Evolutionary conservation across 2,113 vertebrate species (phyloP), one percentile per base, ranked within the genome.

Genomic region (Naja naja): DNA sequence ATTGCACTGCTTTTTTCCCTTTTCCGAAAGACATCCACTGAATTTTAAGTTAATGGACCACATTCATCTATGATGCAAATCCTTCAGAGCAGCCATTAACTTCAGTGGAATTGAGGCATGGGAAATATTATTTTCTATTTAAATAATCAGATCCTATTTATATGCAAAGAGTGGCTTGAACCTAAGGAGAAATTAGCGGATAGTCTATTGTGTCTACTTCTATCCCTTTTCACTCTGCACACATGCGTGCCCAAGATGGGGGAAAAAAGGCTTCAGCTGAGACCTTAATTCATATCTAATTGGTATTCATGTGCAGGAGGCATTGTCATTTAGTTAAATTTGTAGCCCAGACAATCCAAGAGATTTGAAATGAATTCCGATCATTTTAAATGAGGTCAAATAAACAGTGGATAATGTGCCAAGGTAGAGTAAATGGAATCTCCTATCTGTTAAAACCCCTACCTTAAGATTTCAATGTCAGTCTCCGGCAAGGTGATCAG

Each of bases 101-200:
- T 81, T 94, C 81, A 93, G 69, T 9, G 23, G 2, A 60, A 60
- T 30, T 2, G n/a, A 52, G 54, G 55, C 81, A 53, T 25, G 89
- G 88, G 49, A 93, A 91, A 25, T 94, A 95, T 95, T 69, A n/a
- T 92, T 94, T 92, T 94, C 90, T 64, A 89, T 90, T 92, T 7
- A 94, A 95, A 85, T 93, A 94, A 93, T 91, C 47, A 93, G 90
- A 94, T 92, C 23, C 18, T 52, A 49, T 94, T 95, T 87, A 92
- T 91, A 94, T 60, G 91, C 47, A 20, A 87, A 91, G 18, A 0
- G 0, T 91, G 92, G 69, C 64, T 85, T 92, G 69, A 88, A 87
- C 93, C 45, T 52, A 88, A 25, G 39, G 90, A 87, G 93, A 25
- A 30, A 81, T 11, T 27, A 49, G 58, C 27, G 45, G 5, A 69